Percentiles rank a stretch among this genome's conserved stretches.
Evolutionary conservation across 37 sponge, comb jelly and placozoan species (phyloP).

Genomic region (Aphrocallistes beatrix): DNA sequence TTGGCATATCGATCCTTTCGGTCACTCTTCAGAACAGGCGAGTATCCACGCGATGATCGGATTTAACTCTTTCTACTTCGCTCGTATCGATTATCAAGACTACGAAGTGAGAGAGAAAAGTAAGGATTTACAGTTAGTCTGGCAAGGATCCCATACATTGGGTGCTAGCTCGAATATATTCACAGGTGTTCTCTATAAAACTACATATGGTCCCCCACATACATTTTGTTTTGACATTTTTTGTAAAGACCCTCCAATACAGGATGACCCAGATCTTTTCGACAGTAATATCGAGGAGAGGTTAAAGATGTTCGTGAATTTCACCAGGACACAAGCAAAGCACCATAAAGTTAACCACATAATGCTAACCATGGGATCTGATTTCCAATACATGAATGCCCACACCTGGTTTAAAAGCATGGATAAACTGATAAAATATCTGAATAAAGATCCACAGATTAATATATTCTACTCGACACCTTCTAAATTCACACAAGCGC

Average conservation of each 20-base stretch:
- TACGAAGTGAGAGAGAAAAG: constrained; percentile 26
- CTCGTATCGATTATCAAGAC: constrained; percentile 81
- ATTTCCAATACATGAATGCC: constrained; percentile 82
- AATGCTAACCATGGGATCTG: constrained; percentile 91
- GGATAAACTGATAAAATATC: constrained; percentile 80
- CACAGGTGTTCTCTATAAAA: constrained; percentile 60
- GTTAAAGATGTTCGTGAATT: constrained; percentile 35
- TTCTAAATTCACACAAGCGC: constrained; percentile 56
- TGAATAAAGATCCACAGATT: constrained; percentile 34
- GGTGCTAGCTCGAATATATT: constrained; percentile 53
- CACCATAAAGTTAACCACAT: constrained; percentile 57
- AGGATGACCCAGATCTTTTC: constrained; percentile 63
- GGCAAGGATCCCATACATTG: constrained; percentile 49
- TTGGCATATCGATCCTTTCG: constrained; percentile 79
- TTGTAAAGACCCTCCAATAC: constrained; percentile 59
- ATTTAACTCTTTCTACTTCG: constrained; percentile 80
- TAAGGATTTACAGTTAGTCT: constrained; percentile 58
- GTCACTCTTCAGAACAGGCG: constrained; percentile 58
- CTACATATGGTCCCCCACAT: constrained; percentile 58
- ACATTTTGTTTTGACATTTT: constrained; percentile 74
- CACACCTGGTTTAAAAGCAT: constrained; percentile 58
- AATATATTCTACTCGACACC: constrained; percentile 94
- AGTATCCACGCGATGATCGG: constrained; percentile 60
- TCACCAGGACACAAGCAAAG: constrained; percentile 20
- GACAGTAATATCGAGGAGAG: constrained; percentile 58